A percentile compares a stretch with the other conserved stretches of the same genome.
phyloP scores from a whole-genome alignment of 1,140 invertebrate species.

The Drosophila saltans region DNA sequence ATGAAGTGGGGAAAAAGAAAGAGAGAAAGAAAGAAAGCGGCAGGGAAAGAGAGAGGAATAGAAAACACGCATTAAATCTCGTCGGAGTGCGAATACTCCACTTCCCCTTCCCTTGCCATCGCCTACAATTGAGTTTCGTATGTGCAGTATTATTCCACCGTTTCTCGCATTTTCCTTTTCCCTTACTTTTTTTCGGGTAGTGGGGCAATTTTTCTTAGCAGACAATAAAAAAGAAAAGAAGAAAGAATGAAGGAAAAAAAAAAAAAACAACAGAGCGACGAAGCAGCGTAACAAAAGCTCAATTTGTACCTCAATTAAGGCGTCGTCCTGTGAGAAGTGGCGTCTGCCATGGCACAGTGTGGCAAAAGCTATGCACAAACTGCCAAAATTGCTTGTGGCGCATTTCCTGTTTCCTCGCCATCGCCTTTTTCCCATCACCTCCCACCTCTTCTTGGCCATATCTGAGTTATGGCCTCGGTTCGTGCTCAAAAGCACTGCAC shows the following conservation, averaged over 20 bases:
- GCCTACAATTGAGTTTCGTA: conserved; percentile 6
- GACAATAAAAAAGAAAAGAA: conserved; percentile 24
- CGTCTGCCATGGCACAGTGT: conserved; percentile 67
- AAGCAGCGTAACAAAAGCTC: conserved; percentile 61
- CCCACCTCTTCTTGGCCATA: background rate
- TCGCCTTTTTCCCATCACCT: background rate
- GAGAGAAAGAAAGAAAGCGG: background rate
- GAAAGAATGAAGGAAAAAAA: conserved; percentile 9
- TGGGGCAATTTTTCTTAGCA: conserved; percentile 45
- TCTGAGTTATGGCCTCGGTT: conserved; percentile 70
- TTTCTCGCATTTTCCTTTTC: conserved; percentile 4
- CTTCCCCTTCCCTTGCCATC: conserved; percentile 37
- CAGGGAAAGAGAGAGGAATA: conserved; percentile 11
- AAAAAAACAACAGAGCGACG: conserved; percentile 30
- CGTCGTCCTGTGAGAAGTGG: conserved; percentile 49
- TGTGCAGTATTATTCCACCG: conserved; percentile 9
- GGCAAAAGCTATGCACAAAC: conserved; percentile 48
- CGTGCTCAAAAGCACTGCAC: conserved; percentile 73
- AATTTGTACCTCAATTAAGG: conserved; percentile 82
- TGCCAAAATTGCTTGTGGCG: conserved; percentile 56
- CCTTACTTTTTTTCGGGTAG: conserved; percentile 8
- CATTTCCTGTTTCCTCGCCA: conserved; percentile 64
- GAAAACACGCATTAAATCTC: conserved; percentile 66
- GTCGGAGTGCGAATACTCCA: conserved; percentile 27
- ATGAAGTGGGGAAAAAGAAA: conserved; percentile 8